A percentile compares a stretch with the other conserved stretches of the same genome.
Evolutionary conservation across 2,888 invertebrate genomes (phyloP).

Genomic region (Temnothorax ravouxi): DNA sequence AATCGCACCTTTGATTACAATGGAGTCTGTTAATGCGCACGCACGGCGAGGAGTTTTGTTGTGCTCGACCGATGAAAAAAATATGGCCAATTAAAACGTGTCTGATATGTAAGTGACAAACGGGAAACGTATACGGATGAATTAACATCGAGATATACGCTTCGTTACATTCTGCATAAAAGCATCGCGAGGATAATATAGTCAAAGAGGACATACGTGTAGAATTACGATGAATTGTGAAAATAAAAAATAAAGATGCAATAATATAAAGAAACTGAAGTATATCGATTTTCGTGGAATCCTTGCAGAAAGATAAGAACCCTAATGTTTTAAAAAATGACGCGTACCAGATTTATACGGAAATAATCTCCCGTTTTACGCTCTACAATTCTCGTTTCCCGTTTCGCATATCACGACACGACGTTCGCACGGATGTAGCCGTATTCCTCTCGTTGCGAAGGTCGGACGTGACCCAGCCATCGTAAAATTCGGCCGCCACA

Average conservation of each 20-base stretch:
- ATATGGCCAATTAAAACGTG: constrained; percentile 40
- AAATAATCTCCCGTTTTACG: constrained; percentile 49
- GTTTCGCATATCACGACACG: constrained; percentile 48
- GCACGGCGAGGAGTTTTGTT: constrained; percentile 42
- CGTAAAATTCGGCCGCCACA: constrained; percentile 68
- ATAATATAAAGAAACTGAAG: not conserved
- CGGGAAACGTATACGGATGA: constrained; percentile 21
- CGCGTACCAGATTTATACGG: constrained; percentile 20
- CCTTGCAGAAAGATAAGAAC: too few species aligned
- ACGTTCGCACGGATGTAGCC: constrained; percentile 51
- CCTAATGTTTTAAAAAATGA: constrained; percentile 28
- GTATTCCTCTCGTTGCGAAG: constrained; percentile 36
- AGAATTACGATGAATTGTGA: not conserved
- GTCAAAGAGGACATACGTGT: not conserved
- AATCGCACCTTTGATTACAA: constrained; percentile 64
- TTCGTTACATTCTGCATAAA: not conserved
- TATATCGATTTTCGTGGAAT: not conserved
- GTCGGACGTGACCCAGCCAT: constrained; percentile 61
- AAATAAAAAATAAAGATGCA: not conserved
- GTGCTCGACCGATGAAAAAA: constrained; percentile 36
- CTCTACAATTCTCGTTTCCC: constrained; percentile 36
- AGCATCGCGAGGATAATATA: not conserved
- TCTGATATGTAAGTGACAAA: constrained; percentile 34
- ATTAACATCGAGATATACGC: constrained; percentile 8
- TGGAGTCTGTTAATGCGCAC: constrained; percentile 46